Percentiles rank a stretch among this genome's conserved stretches.
phyloP scores from a whole-genome alignment of 2,888 invertebrate species.

The Parasteatoda lunata region DNA sequence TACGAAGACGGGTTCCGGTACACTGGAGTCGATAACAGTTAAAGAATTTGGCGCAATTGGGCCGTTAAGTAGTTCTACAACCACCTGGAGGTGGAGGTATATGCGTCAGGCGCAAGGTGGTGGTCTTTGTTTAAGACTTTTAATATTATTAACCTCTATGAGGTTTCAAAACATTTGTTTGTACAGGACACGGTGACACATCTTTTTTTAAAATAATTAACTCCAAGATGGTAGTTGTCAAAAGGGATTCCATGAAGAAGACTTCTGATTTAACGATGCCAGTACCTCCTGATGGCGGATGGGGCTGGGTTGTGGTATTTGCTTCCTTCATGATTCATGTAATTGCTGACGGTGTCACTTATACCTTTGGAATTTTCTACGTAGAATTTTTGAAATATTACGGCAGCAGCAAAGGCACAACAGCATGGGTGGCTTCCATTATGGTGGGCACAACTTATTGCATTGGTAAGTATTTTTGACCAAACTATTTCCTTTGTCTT shows the following conservation, averaged over 20 bases:
- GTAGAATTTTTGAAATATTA: constrained; percentile 89
- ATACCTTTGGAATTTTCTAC: constrained; percentile 96
- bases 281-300: constrained; percentile 86
- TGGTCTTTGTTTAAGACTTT: constrained; percentile 29
- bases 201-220: background rate
- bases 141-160: constrained; percentile 39
- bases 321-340: constrained; percentile 96
- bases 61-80: constrained; percentile 31
- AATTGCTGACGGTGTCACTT: constrained; percentile 96
- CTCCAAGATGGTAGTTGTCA: constrained; percentile 46
- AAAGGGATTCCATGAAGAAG: constrained; percentile 36
- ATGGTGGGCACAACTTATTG: constrained; percentile 96
- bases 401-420: constrained; percentile 86
- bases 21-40: constrained; percentile 48
- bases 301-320: constrained; percentile 96
- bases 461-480: constrained; percentile 84
- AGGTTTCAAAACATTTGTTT: background rate
- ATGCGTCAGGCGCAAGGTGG: constrained; percentile 38
- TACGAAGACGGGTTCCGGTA: constrained; percentile 48
- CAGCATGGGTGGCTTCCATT: constrained; percentile 94
- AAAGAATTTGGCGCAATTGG: constrained; percentile 33
- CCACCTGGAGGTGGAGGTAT: constrained; percentile 58
- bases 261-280: constrained; percentile 29
- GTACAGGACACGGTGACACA: constrained; percentile 43
- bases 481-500: background rate